Evolutionary conservation across 2,888 invertebrate species (phyloP).

Genomic region (Agelastica alni): DNA sequence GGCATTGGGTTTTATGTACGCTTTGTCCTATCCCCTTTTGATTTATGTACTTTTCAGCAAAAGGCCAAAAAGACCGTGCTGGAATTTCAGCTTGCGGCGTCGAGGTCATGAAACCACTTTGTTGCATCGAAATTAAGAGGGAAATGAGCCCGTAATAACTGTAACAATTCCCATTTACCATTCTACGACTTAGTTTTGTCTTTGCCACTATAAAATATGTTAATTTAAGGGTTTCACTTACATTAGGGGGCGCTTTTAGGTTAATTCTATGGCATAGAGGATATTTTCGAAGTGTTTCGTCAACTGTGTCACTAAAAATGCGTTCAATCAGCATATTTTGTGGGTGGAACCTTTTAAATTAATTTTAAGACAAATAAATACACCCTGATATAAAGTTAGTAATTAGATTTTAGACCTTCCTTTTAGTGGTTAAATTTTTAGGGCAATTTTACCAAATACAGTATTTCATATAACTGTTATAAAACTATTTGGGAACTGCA

Average conservation of each 20-base stretch:
- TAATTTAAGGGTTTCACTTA: conserved; percentile 36
- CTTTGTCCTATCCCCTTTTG: conserved; percentile 41
- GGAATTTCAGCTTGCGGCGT: conserved; percentile 48
- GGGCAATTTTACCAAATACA: too few species aligned
- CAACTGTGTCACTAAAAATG: too few species aligned
- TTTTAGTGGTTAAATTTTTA: too few species aligned
- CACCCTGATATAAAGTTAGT: too few species aligned
- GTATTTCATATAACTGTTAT: too few species aligned
- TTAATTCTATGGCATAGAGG: background rate
- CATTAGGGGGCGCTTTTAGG: background rate
- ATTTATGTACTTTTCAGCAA: conserved; percentile 57
- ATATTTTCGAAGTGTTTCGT: background rate
- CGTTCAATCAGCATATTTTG: too few species aligned
- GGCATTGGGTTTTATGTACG: conserved; percentile 37
- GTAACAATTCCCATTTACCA: conserved; percentile 53
- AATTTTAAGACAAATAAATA: too few species aligned
- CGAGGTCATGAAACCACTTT: conserved; percentile 52
- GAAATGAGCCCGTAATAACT: conserved; percentile 50
- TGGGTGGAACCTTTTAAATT: too few species aligned
- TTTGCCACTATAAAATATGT: conserved; percentile 40
- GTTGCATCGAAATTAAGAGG: conserved; percentile 56
- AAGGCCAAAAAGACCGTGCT: conserved; percentile 43
- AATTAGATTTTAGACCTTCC: too few species aligned
- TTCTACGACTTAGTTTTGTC: conserved; percentile 38
- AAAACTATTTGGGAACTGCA: too few species aligned